phyloP scores from a whole-genome alignment of 2,888 invertebrate genomes.

The Julus scandinavius region DNA sequence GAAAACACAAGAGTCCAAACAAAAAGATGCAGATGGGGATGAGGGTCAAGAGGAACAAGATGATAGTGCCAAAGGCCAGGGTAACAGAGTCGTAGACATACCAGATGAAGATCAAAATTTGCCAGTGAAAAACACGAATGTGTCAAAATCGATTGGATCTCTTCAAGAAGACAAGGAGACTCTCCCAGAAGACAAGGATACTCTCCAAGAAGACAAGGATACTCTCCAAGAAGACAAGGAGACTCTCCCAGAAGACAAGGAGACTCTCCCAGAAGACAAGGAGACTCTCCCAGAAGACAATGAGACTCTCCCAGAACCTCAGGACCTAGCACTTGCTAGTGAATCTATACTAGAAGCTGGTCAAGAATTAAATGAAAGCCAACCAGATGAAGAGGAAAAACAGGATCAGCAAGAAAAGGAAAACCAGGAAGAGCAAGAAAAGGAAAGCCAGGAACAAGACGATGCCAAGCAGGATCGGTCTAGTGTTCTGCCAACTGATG shows the following conservation, averaged over 20 bases:
- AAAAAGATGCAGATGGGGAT: neutral
- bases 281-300: neutral
- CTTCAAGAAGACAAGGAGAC: too few species aligned
- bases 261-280: neutral
- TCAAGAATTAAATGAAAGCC: conserved; percentile 12
- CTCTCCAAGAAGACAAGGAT: neutral
- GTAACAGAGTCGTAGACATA: conserved; percentile 10
- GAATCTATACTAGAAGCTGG: neutral
- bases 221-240: neutral
- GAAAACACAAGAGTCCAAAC: neutral
- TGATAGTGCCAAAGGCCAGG: neutral
- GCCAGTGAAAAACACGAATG: neutral
- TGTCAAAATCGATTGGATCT: neutral
- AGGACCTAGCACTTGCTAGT: neutral
- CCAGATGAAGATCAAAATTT: neutral
- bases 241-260: neutral
- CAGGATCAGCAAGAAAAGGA: neutral
- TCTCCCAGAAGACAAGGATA: too few species aligned
- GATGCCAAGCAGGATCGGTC: neutral
- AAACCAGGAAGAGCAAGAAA: neutral
- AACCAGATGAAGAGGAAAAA: neutral
- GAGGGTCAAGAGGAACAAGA: neutral
- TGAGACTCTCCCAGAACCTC: neutral
- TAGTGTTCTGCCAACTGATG: neutral
- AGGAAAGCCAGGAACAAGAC: neutral